A percentile compares a stretch with the other conserved stretches of the same genome.
These are phyloP conservation scores for Erethizon dorsatum DNA, from an alignment of 2,797 vertebrate species.

Conservation along the genomic window DNA sequence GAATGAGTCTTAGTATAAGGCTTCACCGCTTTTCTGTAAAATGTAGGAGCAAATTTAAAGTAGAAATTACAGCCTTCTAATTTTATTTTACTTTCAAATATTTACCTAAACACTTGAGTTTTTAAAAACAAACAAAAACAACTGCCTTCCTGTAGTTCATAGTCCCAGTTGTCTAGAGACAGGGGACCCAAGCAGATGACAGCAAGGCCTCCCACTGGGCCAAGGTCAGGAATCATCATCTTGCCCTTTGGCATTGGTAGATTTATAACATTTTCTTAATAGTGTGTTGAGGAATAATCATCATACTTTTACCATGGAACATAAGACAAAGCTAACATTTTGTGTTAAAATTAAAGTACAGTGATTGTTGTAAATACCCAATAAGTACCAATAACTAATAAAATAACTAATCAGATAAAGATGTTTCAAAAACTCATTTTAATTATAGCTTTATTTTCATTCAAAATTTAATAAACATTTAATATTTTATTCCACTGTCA, in stretches of 20 bases:
- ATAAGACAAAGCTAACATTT: background rate
- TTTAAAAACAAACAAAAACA: background rate
- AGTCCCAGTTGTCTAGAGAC: too few species aligned
- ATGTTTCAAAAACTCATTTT: constrained; percentile 31
- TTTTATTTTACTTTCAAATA: background rate
- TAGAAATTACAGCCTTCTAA: background rate
- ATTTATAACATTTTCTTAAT: background rate
- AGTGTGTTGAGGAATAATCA: background rate
- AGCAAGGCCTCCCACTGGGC: background rate
- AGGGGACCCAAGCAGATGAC: background rate
- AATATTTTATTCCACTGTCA: background rate
- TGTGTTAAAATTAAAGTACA: background rate
- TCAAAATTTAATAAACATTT: background rate
- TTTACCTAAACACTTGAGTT: background rate
- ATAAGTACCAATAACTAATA: background rate
- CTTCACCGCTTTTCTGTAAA: background rate
- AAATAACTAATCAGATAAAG: background rate
- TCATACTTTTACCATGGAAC: background rate
- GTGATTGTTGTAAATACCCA: background rate
- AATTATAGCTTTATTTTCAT: constrained; percentile 35
- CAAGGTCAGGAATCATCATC: background rate
- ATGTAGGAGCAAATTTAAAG: background rate
- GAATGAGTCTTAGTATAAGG: background rate
- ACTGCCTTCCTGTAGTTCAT: background rate
- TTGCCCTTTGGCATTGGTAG: background rate